Evolutionary conservation across 2,113 vertebrate genomes (phyloP), one percentile per base, ranked within the genome.

Genomic region (Dromiciops gliroides): DNA sequence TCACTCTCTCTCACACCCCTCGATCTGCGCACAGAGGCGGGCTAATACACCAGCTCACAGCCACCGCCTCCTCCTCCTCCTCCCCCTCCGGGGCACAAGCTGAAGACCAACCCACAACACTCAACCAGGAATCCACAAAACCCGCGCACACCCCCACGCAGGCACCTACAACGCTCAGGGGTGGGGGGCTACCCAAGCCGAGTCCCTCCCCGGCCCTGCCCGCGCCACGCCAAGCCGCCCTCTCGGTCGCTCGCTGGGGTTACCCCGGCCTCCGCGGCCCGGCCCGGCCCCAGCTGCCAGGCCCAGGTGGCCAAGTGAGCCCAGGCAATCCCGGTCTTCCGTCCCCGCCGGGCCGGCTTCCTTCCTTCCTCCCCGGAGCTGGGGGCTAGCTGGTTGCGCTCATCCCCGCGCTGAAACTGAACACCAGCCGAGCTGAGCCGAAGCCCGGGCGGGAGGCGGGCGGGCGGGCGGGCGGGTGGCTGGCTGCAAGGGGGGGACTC

Each of bases 381-480:
- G 8, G 48, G 92, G 67, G 91, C 95, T 44, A 95, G 75, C 96
- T 37, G 95, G 75, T 96, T 51, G 95, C 47, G 92, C 94, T 96
- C 97, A 97, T 98, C 94, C 96, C 93, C 92, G 93, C 89, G 94
- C 95, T 95, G 97, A 95, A 96, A 98, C 96, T 91, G 95, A 97
- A 97, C 95, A 97, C 96, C 96, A 10, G 96, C 97, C 2, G 94
- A 90, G 93, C 94, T 2, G 92, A 90, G 91, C 94, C 89, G 92
- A 94, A 24, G 51, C 51, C 92, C 48, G 67, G 2, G 89, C 94
- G 56, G 94, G 94, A 93, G 16, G 96, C 48, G 48, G 67, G 92
- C 91, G 3, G 89, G 94, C 91, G 3, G 89, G 94, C 94, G n/a
- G 93, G 96, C 94, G 51, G 95, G 95, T 47, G 93, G 0, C 96